Evolutionary conservation across 2,797 vertebrate genomes (phyloP), one percentile per base, ranked within the genome.

Genomic region (Bufotes viridis): DNA sequence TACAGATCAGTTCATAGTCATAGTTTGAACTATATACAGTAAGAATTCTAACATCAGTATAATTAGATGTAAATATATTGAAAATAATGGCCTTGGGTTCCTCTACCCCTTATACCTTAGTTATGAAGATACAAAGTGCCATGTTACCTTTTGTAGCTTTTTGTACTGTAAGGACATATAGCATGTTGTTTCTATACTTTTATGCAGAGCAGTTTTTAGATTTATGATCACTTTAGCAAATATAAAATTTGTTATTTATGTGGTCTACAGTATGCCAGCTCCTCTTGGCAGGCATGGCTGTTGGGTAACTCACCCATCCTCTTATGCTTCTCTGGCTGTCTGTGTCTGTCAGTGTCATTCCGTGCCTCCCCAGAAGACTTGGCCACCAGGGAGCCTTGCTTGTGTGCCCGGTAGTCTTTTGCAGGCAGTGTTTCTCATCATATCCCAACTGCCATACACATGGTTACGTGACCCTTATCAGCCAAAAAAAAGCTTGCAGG

Each of bases 1-100:
- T 84, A 53, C 76, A 61, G 81, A 84, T 85, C 15, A 81, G 34
- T 20, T 76, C 76, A 34, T 29, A 79, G 75, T 7, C 69, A 70
- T 51, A 61, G 55, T 51, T 26, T 60, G 42, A 11, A 81, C 86
- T 87, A 11, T 49, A 81, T 55, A 49, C 22, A 57, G 60, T 84
- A 84, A 26, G 53, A 65, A 85, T 84, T 55, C 4, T 70, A 85
- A 80, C 76, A 74, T 85, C 58, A 88, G 83, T 53, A 75, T 85
- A 88, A 88, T 81, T 85, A 85, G 29, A 85, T 81, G 42, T 53
- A 26, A 58, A 85, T 22, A 75, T 75, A 57, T 81, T 75, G 7
- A 63, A 85, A 88, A 85, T 34, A 80, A 85, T 74, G 74, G 67
- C 82, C 82, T 85, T 17, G 13, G 78, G 78, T 63, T 75, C 60